Conservation (phyloP, 2,113 vertebrate genomes). For the Colossoma macropomum region DNA sequence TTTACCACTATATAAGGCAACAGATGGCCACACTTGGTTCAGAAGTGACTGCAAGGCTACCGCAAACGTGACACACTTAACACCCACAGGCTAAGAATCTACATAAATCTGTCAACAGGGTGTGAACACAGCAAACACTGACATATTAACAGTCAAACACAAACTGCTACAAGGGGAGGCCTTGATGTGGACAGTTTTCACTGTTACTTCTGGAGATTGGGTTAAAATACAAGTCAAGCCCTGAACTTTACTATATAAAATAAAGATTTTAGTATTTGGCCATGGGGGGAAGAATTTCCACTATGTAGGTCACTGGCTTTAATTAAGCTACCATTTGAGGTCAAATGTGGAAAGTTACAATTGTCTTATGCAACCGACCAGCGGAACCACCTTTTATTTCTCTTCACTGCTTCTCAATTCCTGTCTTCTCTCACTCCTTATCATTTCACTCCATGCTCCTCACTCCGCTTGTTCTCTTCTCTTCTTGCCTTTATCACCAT, state of each 20-base stretch:
- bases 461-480: conserved; percentile 10
- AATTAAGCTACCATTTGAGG: conserved; percentile 10
- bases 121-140: conserved; percentile 4
- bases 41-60: neutral
- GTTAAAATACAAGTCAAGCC: neutral
- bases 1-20: neutral
- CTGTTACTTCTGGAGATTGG: neutral
- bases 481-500: conserved; percentile 5
- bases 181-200: neutral
- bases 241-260: neutral
- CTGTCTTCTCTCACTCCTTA: conserved; percentile 25
- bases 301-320: conserved; percentile 23
- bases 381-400: neutral
- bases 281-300: conserved; percentile 1
- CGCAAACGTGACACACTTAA: conserved; percentile 9
- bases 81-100: conserved; percentile 20
- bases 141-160: conserved; percentile 1
- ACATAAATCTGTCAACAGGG: neutral
- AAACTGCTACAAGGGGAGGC: neutral
- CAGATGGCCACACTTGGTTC: neutral
- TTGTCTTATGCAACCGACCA: neutral
- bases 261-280: neutral
- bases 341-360: conserved; percentile 8
- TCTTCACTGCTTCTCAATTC: conserved; percentile 7
- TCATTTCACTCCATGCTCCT: conserved; percentile 34